Conservation (phyloP, 2,888 invertebrate species). For the Cactoblastis cactorum region DNA sequence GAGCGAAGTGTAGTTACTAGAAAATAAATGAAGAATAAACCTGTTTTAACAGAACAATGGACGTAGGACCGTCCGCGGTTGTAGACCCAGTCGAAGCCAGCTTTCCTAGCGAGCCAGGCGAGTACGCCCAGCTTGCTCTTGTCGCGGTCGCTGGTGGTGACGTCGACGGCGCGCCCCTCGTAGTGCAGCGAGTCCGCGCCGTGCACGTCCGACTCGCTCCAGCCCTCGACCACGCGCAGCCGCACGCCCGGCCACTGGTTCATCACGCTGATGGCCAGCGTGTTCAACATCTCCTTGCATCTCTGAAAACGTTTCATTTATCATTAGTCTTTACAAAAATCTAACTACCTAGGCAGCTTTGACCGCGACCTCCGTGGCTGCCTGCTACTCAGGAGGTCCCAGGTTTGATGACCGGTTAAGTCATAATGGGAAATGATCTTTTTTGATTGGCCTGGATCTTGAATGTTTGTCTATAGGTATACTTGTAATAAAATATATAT, state of each 20-base stretch:
- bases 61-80: conserved; percentile 97
- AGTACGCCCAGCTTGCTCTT: conserved; percentile 97
- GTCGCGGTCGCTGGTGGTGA: conserved; percentile 96
- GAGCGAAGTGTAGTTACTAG: too few species aligned
- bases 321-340: too few species aligned
- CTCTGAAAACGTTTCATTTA: conserved; percentile 83
- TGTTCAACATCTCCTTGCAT: conserved; percentile 96
- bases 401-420: too few species aligned
- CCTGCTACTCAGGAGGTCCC: too few species aligned
- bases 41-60: conserved; percentile 98
- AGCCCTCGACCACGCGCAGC: conserved; percentile 95
- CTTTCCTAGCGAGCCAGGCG: conserved; percentile 96
- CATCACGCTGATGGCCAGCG: conserved; percentile 96
- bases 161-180: conserved; percentile 97
- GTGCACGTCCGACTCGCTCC: conserved; percentile 93
- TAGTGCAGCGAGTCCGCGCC: conserved; percentile 93
- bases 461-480: too few species aligned
- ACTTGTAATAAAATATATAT: too few species aligned
- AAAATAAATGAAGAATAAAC: conserved; percentile 75
- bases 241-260: conserved; percentile 98
- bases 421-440: too few species aligned
- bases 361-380: too few species aligned
- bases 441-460: too few species aligned
- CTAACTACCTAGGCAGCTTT: too few species aligned
- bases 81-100: conserved; percentile 99